Conservation (phyloP, 2,888 invertebrate genomes). For the Orgyia antiqua region DNA sequence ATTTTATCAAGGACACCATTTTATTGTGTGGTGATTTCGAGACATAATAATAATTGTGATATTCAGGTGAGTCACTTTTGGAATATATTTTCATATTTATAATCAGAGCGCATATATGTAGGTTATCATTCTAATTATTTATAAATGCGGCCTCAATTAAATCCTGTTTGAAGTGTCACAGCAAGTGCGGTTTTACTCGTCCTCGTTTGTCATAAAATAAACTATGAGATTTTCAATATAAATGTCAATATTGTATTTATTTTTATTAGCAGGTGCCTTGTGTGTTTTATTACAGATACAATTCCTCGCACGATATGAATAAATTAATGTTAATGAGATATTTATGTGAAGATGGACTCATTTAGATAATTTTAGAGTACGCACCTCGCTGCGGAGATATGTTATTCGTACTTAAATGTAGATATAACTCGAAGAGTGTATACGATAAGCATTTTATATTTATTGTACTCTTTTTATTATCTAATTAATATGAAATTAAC, state of each 20-base stretch:
- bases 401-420: too few species aligned
- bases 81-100: conserved; percentile 8
- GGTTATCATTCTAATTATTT: conserved; percentile 21
- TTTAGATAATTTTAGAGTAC: too few species aligned
- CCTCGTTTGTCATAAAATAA: conserved; percentile 19
- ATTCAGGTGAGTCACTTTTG: conserved; percentile 41
- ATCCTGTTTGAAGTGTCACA: conserved; percentile 29
- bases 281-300: too few species aligned
- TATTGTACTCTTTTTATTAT: neutral
- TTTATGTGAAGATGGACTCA: neutral
- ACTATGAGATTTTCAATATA: conserved; percentile 11
- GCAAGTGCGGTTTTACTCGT: conserved; percentile 16
- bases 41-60: conserved; percentile 32
- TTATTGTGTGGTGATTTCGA: conserved; percentile 30
- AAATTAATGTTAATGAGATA: conserved; percentile 1
- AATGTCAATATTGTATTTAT: neutral
- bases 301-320: too few species aligned
- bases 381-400: too few species aligned
- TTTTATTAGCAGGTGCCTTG: too few species aligned
- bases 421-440: too few species aligned
- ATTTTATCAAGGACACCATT: conserved; percentile 35
- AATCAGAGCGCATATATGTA: conserved; percentile 3
- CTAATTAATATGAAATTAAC: neutral
- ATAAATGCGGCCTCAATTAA: conserved; percentile 29
- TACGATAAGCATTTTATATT: neutral